Percentiles rank a stretch among this genome's conserved stretches.
These are phyloP conservation scores for Mus spicilegus DNA, from an alignment of 2,113 vertebrate genomes.

Conservation along the genomic window DNA sequence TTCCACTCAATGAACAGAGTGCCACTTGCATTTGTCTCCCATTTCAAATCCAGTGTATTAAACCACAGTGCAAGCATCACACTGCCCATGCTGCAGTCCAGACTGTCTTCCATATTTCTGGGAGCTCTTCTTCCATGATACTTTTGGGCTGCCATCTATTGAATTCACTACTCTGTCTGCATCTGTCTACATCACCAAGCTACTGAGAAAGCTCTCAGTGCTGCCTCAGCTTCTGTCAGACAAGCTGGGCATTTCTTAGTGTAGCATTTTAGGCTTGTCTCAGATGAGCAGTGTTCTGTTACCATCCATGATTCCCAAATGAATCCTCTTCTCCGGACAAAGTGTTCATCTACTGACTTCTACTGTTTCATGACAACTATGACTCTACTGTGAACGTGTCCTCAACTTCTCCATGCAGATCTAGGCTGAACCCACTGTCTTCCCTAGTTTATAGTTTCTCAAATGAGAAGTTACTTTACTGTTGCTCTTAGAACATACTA, in stretches of 20 bases:
- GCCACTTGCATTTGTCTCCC: background rate
- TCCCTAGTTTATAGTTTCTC: background rate
- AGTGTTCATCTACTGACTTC: rapidly evolving
- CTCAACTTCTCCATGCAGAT: too few species aligned
- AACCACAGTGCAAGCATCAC: background rate
- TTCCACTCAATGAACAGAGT: background rate
- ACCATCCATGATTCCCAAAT: background rate
- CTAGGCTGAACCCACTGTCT: background rate
- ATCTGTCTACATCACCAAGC: background rate
- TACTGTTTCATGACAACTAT: rapidly evolving
- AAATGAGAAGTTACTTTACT: background rate
- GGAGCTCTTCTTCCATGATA: rapidly evolving
- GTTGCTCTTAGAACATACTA: background rate
- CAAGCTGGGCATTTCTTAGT: background rate
- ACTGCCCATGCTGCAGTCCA: rapidly evolving
- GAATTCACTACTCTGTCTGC: rapidly evolving
- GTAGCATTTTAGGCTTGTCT: background rate
- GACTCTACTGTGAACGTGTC: rapidly evolving
- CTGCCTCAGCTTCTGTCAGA: background rate
- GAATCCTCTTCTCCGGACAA: background rate
- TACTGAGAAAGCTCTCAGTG: background rate
- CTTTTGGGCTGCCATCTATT: rapidly evolving
- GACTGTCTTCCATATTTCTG: background rate
- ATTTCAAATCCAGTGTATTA: background rate
- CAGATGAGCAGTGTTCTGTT: background rate